Conservation (phyloP, 2,797 vertebrate genomes). For the Eupleurogrammus muticus region DNA sequence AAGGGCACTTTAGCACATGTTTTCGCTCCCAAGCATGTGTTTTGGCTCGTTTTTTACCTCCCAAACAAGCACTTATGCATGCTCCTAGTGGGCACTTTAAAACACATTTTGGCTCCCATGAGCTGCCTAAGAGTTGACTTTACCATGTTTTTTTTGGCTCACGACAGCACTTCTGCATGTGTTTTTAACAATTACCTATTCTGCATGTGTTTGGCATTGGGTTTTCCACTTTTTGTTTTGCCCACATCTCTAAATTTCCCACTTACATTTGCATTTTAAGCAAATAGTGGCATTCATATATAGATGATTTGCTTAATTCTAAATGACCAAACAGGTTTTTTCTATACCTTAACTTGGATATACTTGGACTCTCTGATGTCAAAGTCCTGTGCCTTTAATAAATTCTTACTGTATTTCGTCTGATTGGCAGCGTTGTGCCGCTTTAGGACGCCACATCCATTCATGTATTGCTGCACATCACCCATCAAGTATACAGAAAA, state of each 20-base stretch:
- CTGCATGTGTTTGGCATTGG: neutral
- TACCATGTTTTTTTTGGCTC: too few relatives aligned
- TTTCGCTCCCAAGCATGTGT: too few relatives aligned
- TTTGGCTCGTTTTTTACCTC: too few relatives aligned
- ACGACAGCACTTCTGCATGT: neutral
- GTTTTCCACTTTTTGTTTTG: neutral
- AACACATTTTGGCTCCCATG: too few relatives aligned
- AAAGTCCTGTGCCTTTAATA: neutral
- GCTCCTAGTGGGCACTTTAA: too few relatives aligned
- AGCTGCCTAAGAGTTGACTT: too few relatives aligned
- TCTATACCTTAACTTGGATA: too few relatives aligned
- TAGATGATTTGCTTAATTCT: neutral
- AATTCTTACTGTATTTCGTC: neutral
- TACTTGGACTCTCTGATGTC: neutral
- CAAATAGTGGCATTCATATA: neutral
- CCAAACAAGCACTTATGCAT: too few relatives aligned
- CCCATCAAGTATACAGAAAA: neutral
- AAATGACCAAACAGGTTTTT: too few relatives aligned
- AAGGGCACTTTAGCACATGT: too few relatives aligned
- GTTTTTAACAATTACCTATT: too few relatives aligned
- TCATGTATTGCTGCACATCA: neutral
- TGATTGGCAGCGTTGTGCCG: neutral
- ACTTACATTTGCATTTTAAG: neutral
- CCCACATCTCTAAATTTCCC: neutral
- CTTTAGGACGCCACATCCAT: too few relatives aligned